Percentiles rank a stretch among this genome's conserved stretches.
These are phyloP conservation scores for Egretta garzetta DNA, from an alignment of 2,113 vertebrate species.

Conservation along the genomic window DNA sequence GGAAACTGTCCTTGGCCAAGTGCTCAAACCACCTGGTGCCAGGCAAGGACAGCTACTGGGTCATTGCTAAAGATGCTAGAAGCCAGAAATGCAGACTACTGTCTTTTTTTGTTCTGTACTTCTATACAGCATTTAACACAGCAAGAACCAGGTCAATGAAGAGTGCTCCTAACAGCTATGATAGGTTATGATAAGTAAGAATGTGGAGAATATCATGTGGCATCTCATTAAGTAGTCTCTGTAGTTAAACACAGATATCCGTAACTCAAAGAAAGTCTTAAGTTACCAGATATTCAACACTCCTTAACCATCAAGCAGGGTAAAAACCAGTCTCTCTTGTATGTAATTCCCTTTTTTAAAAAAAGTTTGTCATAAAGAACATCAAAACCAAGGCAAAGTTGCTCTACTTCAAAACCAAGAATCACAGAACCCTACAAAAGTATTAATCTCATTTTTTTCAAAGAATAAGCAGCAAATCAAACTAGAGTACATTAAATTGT, in stretches of 20 bases:
- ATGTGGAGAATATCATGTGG: neutral
- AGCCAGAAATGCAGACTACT: neutral
- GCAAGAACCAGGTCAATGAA: neutral
- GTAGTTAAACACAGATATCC: neutral
- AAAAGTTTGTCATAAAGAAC: neutral
- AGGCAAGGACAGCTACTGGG: neutral
- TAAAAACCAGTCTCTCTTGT: neutral
- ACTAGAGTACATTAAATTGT: slow-evolving; percentile 15
- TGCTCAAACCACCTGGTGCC: neutral
- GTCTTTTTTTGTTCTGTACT: neutral
- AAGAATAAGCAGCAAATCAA: slow-evolving; percentile 27
- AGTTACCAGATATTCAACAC: neutral
- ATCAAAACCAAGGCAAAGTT: neutral
- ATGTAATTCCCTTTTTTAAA: neutral
- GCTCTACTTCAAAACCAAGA: neutral
- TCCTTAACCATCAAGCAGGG: neutral
- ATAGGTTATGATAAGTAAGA: neutral
- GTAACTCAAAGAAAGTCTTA: neutral
- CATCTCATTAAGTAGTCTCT: neutral
- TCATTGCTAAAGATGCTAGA: neutral
- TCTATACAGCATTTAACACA: neutral
- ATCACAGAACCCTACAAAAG: neutral
- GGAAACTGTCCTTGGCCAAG: neutral
- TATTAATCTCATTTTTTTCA: neutral
- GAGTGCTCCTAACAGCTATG: neutral